Conservation (phyloP, 2,797 vertebrate genomes). For the Poecile montanus region DNA sequence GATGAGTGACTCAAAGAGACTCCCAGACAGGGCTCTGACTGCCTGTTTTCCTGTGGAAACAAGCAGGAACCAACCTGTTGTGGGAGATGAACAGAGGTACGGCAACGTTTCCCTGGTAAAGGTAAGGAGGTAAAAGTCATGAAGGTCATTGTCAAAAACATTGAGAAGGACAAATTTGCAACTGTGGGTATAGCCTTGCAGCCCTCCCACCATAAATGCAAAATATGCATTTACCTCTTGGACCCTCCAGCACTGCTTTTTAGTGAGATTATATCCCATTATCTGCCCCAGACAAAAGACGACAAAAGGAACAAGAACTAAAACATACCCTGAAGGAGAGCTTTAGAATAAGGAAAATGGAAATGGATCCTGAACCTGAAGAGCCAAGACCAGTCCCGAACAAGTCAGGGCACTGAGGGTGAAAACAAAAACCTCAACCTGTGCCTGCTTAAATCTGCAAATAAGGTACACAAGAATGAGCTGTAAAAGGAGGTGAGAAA, state of each 20-base stretch:
- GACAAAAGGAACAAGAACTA: background rate
- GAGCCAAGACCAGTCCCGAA: background rate
- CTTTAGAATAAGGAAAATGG: background rate
- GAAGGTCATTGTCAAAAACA: background rate
- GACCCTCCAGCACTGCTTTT: background rate
- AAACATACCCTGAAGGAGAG: background rate
- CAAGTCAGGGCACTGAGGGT: background rate
- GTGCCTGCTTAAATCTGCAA: background rate
- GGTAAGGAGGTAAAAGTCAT: background rate
- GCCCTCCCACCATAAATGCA: background rate
- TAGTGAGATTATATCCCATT: background rate
- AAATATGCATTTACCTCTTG: background rate
- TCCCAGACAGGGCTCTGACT: background rate
- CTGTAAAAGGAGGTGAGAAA: background rate
- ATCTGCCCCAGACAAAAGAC: background rate
- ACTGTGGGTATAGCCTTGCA: background rate
- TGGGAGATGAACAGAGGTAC: background rate
- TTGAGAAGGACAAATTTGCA: background rate
- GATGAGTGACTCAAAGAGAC: background rate
- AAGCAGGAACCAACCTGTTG: background rate
- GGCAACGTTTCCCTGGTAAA: background rate
- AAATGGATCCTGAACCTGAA: background rate
- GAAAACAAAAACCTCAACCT: background rate
- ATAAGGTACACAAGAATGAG: background rate
- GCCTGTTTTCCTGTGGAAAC: background rate